Evolutionary conservation across 2,888 invertebrate genomes (phyloP).

Genomic region (Eutolmus rufibarbis): DNA sequence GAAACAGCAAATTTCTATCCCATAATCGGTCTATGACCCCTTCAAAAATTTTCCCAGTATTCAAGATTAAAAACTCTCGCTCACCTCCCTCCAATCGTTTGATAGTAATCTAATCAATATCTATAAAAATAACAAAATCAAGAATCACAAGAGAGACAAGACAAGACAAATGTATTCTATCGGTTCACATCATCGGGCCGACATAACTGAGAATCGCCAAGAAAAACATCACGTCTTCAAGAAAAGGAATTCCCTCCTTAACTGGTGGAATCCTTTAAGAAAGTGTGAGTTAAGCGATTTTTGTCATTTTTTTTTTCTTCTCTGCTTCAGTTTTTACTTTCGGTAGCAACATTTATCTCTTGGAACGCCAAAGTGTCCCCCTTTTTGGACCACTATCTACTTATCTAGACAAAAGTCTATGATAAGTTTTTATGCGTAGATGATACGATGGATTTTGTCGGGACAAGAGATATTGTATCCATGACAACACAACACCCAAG

Average conservation of each 20-base stretch:
- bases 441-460: conserved; percentile 5
- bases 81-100: background rate
- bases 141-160: background rate
- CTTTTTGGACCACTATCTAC: background rate
- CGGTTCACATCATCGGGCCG: background rate
- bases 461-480: background rate
- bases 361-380: background rate
- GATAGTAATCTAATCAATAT: background rate
- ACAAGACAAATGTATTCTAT: conserved; percentile 3
- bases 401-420: background rate
- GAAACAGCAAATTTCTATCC: too few species aligned
- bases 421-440: conserved; percentile 24
- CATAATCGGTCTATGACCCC: background rate
- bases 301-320: conserved; percentile 33
- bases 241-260: background rate
- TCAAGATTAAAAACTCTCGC: background rate
- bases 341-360: background rate
- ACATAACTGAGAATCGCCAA: background rate
- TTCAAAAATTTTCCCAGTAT: background rate
- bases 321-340: background rate
- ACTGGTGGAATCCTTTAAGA: background rate
- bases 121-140: background rate
- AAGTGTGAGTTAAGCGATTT: conserved; percentile 34
- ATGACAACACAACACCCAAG: background rate
- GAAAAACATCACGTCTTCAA: conserved; percentile 15